Conservation (phyloP, 2,888 invertebrate genomes). For the Nineta flava region DNA sequence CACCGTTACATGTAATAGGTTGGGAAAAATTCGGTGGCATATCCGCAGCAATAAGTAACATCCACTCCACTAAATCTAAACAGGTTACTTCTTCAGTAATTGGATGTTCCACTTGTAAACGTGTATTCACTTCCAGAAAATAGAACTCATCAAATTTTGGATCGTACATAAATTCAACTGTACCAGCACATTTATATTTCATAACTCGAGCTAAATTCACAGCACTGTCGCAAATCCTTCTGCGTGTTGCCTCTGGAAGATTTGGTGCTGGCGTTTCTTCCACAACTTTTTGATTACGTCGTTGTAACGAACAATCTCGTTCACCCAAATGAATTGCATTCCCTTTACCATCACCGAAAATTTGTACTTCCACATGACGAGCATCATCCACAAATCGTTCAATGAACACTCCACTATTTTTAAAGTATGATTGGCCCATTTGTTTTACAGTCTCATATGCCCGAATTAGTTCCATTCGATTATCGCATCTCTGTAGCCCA, state of each 20-base stretch:
- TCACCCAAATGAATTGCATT: not conserved
- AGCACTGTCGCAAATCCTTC: not conserved
- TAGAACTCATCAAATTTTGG: not conserved
- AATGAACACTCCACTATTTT: not conserved
- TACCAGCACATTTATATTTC: constrained; percentile 2
- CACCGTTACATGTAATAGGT: not conserved
- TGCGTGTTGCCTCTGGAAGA: not conserved
- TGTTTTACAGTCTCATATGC: not conserved
- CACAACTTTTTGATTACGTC: constrained; percentile 1
- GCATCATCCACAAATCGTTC: not conserved
- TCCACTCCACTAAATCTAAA: constrained; percentile 1
- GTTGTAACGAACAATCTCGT: constrained; percentile 1
- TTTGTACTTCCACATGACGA: constrained; percentile 1
- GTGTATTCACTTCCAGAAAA: constrained; percentile 2
- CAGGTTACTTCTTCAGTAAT: constrained; percentile 1
- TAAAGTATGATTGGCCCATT: not conserved
- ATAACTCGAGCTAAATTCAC: not conserved
- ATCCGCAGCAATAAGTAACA: not conserved
- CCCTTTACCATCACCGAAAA: not conserved
- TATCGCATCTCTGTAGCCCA: not conserved
- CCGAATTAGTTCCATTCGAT: not conserved
- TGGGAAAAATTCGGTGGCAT: not conserved
- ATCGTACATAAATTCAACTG: constrained; percentile 2
- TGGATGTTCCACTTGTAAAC: constrained; percentile 1
- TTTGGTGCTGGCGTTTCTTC: constrained; percentile 3